Percentiles rank a stretch among this genome's conserved stretches.
These are phyloP conservation scores for Drosophila hamatofila DNA, from an alignment of 2,888 invertebrate genomes.

Conservation along the genomic window DNA sequence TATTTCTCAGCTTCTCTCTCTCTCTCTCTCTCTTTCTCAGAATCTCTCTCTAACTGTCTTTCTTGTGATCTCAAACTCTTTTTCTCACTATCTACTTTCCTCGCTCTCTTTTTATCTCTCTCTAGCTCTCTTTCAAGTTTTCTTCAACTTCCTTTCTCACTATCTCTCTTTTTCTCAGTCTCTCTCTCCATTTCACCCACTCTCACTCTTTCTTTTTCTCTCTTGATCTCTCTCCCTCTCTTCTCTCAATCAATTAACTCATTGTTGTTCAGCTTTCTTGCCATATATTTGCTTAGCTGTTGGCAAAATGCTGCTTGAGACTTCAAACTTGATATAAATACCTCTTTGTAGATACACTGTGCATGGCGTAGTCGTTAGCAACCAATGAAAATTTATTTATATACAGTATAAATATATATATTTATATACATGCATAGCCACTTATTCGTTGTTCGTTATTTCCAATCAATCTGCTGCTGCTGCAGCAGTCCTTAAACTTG, in stretches of 20 bases:
- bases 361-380: background rate
- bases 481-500: constrained; percentile 11
- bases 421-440: background rate
- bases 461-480: constrained; percentile 3
- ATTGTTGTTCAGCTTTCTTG: background rate
- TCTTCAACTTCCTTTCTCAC: background rate
- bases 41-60: background rate
- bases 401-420: background rate
- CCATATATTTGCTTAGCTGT: constrained; percentile 6
- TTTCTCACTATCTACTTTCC: background rate
- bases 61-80: too few relatives aligned
- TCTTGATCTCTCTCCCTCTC: background rate
- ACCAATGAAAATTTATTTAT: background rate
- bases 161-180: background rate
- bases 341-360: background rate
- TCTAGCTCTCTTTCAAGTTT: background rate
- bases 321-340: background rate
- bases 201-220: background rate
- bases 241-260: background rate
- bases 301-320: background rate
- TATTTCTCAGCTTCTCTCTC: background rate
- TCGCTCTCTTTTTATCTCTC: background rate
- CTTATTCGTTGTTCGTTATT: background rate
- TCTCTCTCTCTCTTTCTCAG: background rate
- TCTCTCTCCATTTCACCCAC: background rate